Conservation (phyloP, 2,113 vertebrate genomes). For the Poicephalus meyeri region DNA sequence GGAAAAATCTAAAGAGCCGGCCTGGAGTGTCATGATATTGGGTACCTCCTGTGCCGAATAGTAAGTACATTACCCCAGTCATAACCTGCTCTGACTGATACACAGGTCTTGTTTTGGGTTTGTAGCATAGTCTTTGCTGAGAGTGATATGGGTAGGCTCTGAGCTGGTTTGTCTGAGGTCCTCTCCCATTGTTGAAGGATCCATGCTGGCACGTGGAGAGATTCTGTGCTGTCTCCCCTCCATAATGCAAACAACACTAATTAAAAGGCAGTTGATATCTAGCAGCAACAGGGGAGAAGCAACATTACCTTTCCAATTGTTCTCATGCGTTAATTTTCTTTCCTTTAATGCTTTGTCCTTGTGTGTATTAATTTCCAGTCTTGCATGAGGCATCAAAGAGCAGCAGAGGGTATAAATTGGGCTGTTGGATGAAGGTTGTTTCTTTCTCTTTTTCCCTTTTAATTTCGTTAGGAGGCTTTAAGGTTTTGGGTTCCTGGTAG, state of each 20-base stretch:
- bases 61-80: not conserved
- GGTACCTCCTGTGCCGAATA: not conserved
- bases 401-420: not conserved
- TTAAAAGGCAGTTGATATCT: conserved; percentile 45
- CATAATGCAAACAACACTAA: conserved; percentile 9
- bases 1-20: not conserved
- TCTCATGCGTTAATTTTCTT: conserved; percentile 42
- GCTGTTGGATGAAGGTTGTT: not conserved
- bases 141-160: not conserved
- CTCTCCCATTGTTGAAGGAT: not conserved
- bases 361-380: conserved; percentile 19
- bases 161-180: not conserved
- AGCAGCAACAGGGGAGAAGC: conserved; percentile 43
- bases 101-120: not conserved
- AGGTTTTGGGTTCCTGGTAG: not conserved
- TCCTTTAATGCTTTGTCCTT: conserved; percentile 38
- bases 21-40: not conserved
- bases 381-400: not conserved
- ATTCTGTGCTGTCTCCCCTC: not conserved
- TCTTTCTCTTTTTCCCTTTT: not conserved
- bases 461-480: not conserved
- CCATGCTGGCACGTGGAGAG: not conserved
- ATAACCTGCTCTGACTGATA: not conserved
- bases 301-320: conserved; percentile 24
- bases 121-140: not conserved